These are phyloP conservation scores for Clarias platycephalus DNA, from an alignment of 2,797 vertebrate species.

Conservation along the genomic window DNA sequence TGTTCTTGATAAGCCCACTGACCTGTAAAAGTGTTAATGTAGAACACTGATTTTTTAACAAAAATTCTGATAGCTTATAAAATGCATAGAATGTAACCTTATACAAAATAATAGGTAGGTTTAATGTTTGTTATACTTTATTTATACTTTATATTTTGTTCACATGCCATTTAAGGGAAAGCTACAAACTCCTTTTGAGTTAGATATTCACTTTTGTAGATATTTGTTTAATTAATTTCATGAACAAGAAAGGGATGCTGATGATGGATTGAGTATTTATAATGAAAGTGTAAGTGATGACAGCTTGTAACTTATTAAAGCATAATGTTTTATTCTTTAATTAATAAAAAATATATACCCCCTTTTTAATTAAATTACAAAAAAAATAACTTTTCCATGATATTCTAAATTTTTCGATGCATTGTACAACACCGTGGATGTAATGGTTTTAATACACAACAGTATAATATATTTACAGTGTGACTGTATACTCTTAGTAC, in stretches of 20 bases:
- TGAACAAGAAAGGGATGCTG: background rate
- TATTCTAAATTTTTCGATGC: no score
- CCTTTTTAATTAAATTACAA: no score
- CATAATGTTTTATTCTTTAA: background rate
- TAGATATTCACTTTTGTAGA: background rate
- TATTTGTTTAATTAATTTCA: background rate
- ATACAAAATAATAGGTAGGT: background rate
- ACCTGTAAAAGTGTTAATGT: constrained; percentile 59
- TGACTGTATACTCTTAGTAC: background rate
- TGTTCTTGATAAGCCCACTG: constrained; percentile 79
- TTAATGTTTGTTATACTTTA: background rate
- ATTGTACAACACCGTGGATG: background rate
- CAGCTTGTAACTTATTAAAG: background rate
- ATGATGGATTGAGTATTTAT: background rate
- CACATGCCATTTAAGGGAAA: background rate
- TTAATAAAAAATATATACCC: background rate
- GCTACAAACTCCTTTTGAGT: background rate
- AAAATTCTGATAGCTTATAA: background rate
- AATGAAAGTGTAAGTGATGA: background rate
- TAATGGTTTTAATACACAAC: background rate
- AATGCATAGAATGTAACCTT: background rate
- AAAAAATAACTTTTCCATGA: no score
- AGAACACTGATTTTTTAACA: background rate
- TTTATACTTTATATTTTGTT: no score
- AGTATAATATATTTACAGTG: background rate